Conservation (phyloP, 2,888 invertebrate species). For the Lacanobia wlatinum region DNA sequence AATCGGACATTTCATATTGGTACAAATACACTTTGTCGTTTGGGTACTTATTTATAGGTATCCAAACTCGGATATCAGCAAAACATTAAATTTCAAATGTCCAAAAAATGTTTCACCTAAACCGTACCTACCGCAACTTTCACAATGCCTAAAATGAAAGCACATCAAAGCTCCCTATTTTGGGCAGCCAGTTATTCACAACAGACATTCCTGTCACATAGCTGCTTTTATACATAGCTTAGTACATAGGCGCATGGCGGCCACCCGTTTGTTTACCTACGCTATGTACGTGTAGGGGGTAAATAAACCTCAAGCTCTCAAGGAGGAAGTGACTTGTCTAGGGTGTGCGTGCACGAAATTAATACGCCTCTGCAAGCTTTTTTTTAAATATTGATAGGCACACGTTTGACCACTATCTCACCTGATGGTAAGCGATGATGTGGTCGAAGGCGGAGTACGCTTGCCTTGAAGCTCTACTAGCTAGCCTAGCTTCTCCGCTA, state of each 20-base stretch:
- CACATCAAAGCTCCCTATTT: constrained; percentile 37
- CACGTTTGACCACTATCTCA: too few species aligned
- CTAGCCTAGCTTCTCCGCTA: background rate
- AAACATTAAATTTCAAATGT: background rate
- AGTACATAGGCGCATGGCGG: constrained; percentile 9
- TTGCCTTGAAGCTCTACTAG: too few species aligned
- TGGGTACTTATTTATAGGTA: too few species aligned
- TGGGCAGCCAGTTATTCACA: constrained; percentile 26
- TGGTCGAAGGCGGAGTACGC: too few species aligned
- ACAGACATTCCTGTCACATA: constrained; percentile 39
- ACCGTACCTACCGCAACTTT: background rate
- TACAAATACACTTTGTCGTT: too few species aligned
- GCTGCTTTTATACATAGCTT: constrained; percentile 3
- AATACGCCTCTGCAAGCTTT: constrained; percentile 27
- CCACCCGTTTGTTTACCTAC: constrained; percentile 47
- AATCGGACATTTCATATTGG: too few species aligned
- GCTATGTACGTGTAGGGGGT: constrained; percentile 38
- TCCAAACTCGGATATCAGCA: too few species aligned
- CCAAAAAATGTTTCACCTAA: background rate
- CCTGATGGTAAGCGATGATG: too few species aligned
- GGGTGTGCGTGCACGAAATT: constrained; percentile 45
- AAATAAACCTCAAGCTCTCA: constrained; percentile 39
- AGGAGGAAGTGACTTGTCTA: constrained; percentile 45
- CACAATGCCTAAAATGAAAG: constrained; percentile 28
- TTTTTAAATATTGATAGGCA: too few species aligned